Conservation (phyloP, 1,140 invertebrate species). For the Sweltsa coloradensis region DNA sequence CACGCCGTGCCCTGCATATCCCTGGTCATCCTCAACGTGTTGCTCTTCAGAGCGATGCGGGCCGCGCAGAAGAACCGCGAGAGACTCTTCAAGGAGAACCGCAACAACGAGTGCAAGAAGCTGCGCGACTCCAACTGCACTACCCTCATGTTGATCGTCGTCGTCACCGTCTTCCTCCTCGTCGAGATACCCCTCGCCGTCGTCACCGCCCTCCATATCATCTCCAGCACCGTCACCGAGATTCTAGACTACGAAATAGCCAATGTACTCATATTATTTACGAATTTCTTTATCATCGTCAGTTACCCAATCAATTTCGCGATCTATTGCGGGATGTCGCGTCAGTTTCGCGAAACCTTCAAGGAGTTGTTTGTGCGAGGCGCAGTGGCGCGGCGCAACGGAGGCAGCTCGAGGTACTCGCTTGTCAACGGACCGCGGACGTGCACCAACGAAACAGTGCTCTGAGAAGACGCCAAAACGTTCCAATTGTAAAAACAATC, state of each 20-base stretch:
- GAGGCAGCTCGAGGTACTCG: constrained; percentile 59
- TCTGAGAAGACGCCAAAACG: constrained; percentile 42
- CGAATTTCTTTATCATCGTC: constrained; percentile 82
- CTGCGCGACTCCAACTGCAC: constrained; percentile 81
- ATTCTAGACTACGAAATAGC: constrained; percentile 68
- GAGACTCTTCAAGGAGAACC: constrained; percentile 70
- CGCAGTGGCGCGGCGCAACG: constrained; percentile 29
- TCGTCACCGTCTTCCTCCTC: constrained; percentile 80
- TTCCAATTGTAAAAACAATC: too few relatives aligned
- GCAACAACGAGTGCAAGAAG: constrained; percentile 71
- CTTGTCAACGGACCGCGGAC: constrained; percentile 66
- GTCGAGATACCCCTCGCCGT: constrained; percentile 87
- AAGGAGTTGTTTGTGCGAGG: constrained; percentile 70
- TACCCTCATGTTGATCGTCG: constrained; percentile 88
- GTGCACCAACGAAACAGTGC: constrained; percentile 68
- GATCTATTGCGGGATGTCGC: constrained; percentile 91
- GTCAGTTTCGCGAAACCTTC: constrained; percentile 88
- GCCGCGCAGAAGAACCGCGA: constrained; percentile 67
- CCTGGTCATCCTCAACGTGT: constrained; percentile 76
- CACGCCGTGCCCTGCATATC: constrained; percentile 80
- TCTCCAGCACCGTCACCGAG: constrained; percentile 50
- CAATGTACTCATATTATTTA: constrained; percentile 73
- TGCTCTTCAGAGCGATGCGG: constrained; percentile 74
- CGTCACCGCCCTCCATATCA: constrained; percentile 73
- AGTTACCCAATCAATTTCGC: constrained; percentile 91